These are phyloP conservation scores for Diarsia brunnea DNA, from an alignment of 2,888 invertebrate genomes.

Conservation along the genomic window DNA sequence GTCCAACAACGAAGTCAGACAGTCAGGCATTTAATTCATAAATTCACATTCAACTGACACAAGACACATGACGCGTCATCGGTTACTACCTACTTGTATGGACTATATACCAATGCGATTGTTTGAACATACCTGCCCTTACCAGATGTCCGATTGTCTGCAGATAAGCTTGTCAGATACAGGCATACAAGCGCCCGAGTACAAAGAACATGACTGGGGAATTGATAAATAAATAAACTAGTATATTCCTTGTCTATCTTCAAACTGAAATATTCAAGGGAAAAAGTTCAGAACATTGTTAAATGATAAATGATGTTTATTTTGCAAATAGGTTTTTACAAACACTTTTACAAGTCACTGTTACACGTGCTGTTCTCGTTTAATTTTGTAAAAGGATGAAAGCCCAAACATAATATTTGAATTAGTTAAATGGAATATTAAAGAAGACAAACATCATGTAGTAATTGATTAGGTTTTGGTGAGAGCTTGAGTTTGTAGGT, in stretches of 20 bases:
- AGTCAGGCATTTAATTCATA: constrained; percentile 31
- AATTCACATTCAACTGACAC: constrained; percentile 23
- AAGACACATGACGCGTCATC: constrained; percentile 25
- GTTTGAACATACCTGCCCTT: constrained; percentile 54
- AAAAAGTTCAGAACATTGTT: not conserved
- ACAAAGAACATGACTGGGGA: constrained; percentile 12
- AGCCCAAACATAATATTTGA: not conserved
- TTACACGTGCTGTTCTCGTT: not conserved
- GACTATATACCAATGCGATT: constrained; percentile 31
- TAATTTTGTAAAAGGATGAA: not conserved
- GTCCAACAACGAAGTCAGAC: constrained; percentile 7
- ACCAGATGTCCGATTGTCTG: constrained; percentile 52
- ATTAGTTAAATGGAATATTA: not conserved
- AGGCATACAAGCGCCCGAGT: constrained; percentile 27
- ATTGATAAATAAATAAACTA: constrained; percentile 39
- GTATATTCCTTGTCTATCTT: not conserved
- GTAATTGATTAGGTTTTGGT: not conserved
- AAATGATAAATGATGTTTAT: too few relatives aligned
- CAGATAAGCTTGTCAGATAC: constrained; percentile 51
- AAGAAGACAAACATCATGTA: not conserved
- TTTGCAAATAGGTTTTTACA: too few relatives aligned
- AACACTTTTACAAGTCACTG: too few relatives aligned
- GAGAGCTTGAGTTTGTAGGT: not conserved
- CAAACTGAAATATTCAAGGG: not conserved
- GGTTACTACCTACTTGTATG: constrained; percentile 4